Evolutionary conservation across 2,888 invertebrate species (phyloP), one percentile per base, ranked within the genome.

Genomic region (Asteroscopus sphinx): DNA sequence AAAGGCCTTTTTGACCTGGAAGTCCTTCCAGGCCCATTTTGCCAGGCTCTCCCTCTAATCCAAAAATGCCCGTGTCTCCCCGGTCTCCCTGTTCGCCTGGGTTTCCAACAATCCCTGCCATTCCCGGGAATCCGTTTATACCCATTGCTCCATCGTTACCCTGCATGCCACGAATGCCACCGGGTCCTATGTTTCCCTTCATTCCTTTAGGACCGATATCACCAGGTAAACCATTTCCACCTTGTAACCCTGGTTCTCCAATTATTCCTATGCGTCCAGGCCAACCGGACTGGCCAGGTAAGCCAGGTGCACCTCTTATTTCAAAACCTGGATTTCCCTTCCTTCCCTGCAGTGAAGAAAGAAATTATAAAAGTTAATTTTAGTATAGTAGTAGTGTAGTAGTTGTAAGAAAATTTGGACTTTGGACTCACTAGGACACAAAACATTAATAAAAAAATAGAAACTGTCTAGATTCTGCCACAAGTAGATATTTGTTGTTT

Each of bases 31-130:
- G 46, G 9, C 89, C 89, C 4, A 47, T 46, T 39, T 5, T 96
- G 49, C 99, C 74, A 17, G 77, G 73, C 35, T 35, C 16, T 11
- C 88, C 88, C 9, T 39, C 15, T 48, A 68, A 73, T 26, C 89
- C 89, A 11, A 97, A 97, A 62, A 96, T 93, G 62, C 99, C 99
- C 76, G 95, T 95, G 82, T 96, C 96, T 37, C 98, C 98, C 55
- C 96, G 92, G 75, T 97, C 97, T 68, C 98, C 98, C 82, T 64
- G 95, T 12, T 65, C 55, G 21, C 88, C 88, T 41, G 58, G 73
- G 35, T 47, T 75, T 58, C 90, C 91, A 26, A 79, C 77, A 41
- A 76, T 41, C 47, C 95, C 95, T 3, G 87, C 82, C 30, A 87
- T 79, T 28, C 95, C 95, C 15, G 78, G 76, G n/a, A 81, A 82